These are phyloP conservation scores for Peromyscus melanophrys DNA, from an alignment of 2,797 vertebrate species.

Conservation along the genomic window DNA sequence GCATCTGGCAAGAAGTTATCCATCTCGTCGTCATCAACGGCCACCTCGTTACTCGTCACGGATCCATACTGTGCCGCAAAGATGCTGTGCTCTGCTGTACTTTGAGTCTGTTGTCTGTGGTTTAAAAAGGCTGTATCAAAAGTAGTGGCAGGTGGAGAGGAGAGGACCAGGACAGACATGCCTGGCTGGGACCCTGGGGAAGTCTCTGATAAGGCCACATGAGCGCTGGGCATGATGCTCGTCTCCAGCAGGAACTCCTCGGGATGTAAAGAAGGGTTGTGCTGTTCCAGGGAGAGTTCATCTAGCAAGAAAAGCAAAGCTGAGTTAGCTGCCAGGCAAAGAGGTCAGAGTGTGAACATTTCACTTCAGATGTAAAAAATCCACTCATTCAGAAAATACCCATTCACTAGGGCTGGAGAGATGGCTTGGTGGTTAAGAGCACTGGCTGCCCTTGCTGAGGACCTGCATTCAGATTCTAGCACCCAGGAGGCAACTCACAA, in stretches of 20 bases:
- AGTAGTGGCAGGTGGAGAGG: conserved; percentile 77
- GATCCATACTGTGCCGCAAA: conserved; percentile 67
- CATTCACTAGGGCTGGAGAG: background rate
- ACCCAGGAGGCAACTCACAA: background rate
- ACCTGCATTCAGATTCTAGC: background rate
- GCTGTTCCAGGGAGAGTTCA: conserved; percentile 81
- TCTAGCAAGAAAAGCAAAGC: conserved; percentile 82
- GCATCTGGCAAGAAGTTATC: conserved; percentile 87
- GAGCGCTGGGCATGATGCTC: conserved; percentile 75
- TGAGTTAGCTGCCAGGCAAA: background rate
- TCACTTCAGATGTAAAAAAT: background rate
- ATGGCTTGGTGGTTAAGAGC: background rate
- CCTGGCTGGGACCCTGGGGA: conserved; percentile 77
- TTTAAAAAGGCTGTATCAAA: conserved; percentile 84
- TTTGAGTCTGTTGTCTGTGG: conserved; percentile 71
- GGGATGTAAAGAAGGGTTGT: conserved; percentile 80
- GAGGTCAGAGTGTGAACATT: background rate
- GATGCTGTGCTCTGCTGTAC: conserved; percentile 68
- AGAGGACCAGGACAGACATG: conserved; percentile 64
- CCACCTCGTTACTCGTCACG: conserved; percentile 83
- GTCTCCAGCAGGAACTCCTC: conserved; percentile 67
- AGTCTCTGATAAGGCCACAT: conserved; percentile 86
- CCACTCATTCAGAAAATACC: background rate
- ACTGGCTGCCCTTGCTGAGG: background rate
- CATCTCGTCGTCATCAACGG: conserved; percentile 84